Conservation (phyloP, 37 sponge, comb jelly and placozoan genomes). For the Oopsacas minuta region DNA sequence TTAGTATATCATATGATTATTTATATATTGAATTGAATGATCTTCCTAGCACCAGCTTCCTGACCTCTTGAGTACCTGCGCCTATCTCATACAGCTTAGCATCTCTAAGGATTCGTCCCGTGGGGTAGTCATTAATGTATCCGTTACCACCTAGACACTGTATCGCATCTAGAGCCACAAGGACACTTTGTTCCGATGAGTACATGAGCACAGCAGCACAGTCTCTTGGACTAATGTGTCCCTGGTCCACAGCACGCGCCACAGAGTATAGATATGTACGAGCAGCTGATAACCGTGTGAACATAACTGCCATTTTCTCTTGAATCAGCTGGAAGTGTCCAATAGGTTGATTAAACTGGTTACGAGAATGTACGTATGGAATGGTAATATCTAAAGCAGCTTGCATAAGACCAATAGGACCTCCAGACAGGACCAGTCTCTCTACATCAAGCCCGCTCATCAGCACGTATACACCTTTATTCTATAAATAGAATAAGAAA, state of each 20-base stretch:
- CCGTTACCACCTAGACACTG: constrained; percentile 81
- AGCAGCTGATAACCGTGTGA: constrained; percentile 56
- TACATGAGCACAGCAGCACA: constrained; percentile 24
- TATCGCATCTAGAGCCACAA: constrained; percentile 30
- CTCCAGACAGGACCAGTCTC: constrained; percentile 69
- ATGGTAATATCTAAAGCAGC: constrained; percentile 81
- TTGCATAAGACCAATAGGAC: constrained; percentile 94
- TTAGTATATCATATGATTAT: not conserved
- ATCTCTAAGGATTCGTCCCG: constrained; percentile 78
- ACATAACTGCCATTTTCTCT: constrained; percentile 91
- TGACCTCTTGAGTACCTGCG: constrained; percentile 84
- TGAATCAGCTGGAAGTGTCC: constrained; percentile 78
- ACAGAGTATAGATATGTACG: constrained; percentile 71
- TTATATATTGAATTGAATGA: constrained; percentile 43
- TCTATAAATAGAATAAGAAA: not conserved
- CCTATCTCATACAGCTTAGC: constrained; percentile 98
- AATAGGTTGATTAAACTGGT: constrained; percentile 61
- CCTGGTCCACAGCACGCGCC: constrained; percentile 74
- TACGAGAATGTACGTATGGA: constrained; percentile 72
- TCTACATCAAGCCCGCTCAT: constrained; percentile 97
- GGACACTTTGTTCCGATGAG: constrained; percentile 25
- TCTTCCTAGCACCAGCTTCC: constrained; percentile 70
- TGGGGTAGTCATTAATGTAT: constrained; percentile 91
- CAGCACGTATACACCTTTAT: constrained; percentile 78
- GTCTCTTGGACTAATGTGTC: constrained; percentile 21